These are phyloP conservation scores for Rhombomys opimus DNA, from an alignment of 2,113 vertebrate genomes.

Conservation along the genomic window DNA sequence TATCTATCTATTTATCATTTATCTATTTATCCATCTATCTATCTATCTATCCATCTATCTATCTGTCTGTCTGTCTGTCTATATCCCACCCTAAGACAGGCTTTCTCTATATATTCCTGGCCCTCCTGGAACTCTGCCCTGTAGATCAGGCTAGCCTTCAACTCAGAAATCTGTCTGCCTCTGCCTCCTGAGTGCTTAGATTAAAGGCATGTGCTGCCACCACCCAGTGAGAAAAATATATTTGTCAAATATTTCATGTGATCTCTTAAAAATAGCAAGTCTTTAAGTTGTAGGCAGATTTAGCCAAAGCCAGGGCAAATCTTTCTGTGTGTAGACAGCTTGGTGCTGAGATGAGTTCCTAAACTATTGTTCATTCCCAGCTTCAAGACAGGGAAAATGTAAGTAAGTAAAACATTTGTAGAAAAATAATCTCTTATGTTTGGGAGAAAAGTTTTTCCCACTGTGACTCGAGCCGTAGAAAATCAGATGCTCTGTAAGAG, in stretches of 20 bases:
- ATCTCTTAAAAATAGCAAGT: neutral
- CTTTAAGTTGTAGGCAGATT: neutral
- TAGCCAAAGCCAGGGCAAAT: neutral
- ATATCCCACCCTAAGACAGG: neutral
- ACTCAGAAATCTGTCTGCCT: neutral
- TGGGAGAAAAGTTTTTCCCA: neutral
- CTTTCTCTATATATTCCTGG: neutral
- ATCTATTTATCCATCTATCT: no score
- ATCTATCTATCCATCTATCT: no score
- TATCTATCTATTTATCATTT: no score
- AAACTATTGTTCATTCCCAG: neutral
- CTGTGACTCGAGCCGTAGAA: neutral
- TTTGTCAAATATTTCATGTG: neutral
- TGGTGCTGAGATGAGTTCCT: neutral
- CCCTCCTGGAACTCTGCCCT: neutral
- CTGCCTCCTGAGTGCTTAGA: neutral
- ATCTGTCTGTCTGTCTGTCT: no score
- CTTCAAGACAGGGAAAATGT: slow-evolving; percentile 18
- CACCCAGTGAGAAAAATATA: neutral
- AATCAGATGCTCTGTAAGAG: neutral
- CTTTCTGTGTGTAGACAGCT: neutral
- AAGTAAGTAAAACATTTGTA: slow-evolving; percentile 2
- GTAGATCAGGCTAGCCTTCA: neutral
- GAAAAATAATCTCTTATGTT: slow-evolving; percentile 27
- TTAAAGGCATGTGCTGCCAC: neutral